Base-by-base conservation (phyloP, 2,113 vertebrate genomes). In the Andinoacara biseriatus region DNA sequence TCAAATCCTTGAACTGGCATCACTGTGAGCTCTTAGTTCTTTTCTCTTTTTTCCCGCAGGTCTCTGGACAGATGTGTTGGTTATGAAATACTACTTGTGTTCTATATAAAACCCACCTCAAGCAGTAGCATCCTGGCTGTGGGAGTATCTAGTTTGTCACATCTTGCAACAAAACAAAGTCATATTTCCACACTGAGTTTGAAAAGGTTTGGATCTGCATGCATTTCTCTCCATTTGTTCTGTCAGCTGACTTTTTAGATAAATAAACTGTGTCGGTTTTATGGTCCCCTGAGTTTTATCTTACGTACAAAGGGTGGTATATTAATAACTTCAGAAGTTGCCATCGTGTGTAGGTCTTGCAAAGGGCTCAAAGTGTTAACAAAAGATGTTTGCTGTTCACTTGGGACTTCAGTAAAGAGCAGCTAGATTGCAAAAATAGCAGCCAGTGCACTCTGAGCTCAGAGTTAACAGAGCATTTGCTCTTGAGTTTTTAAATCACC, bases 251-350 rank as follows among this genome's bases (percentile, higher is more conserved):
- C 87, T 74, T 61, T 82, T 83, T 58, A 58, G 49, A 78, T 79
- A 85, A 83, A 83, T 82, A 83, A 40, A 18, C 59, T 24, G 72
- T 67, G 78, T 88, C 83, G 81, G 74, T 61, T 72, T 83, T 60
- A 63, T 60, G 29, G 43, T 60, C 90, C 89, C 80, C 84, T 38
- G 61, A 80, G 43, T 83, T 86, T 79, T 58, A 72, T 86, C 43
- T 40, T 84, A n/a, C 86, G 78, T 61, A 79, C 54, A 82, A 33
- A 7, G 14, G 58, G 58, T 90, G 76, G 83, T 91, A 89, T 88
- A 91, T 90, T 81, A 69, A 91, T 80, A 86, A 8, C 58, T 33
- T 58, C 61, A 60, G 63, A 79, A 57, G 35, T 29, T 85, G 76
- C 61, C 11, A 9, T 83, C 49, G 82, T 65, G 49, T 18, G 13